phyloP scores from a whole-genome alignment of 2,113 vertebrate genomes.

The Oxygymnocypris stewartii region DNA sequence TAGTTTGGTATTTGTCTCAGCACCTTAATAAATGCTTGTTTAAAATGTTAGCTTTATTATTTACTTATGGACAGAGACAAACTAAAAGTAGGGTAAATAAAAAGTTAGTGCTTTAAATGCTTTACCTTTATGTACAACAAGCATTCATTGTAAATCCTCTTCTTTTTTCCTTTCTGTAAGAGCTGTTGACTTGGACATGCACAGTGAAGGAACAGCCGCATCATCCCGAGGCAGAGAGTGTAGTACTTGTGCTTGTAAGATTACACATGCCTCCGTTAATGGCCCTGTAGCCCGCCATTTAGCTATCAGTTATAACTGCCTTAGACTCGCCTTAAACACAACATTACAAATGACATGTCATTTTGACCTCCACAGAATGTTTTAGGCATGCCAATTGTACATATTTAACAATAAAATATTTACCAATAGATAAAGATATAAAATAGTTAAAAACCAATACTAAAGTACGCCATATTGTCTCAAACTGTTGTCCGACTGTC shows the following conservation, averaged over 20 bases:
- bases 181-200: constrained; percentile 12
- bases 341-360: not conserved
- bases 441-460: not conserved
- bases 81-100: not conserved
- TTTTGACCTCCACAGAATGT: constrained; percentile 30
- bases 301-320: constrained; percentile 20
- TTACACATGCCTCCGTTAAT: constrained; percentile 33
- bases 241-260: constrained; percentile 40
- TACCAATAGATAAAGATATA: not conserved
- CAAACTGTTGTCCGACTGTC: not conserved
- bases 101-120: not conserved
- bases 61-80: not conserved
- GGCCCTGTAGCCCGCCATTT: constrained; percentile 26
- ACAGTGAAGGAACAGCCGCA: constrained; percentile 16
- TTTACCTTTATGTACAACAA: not conserved
- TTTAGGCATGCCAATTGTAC: too few relatives aligned
- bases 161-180: not conserved
- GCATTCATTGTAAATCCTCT: not conserved
- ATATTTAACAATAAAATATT: not conserved
- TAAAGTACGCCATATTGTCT: not conserved
- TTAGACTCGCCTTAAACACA: not conserved
- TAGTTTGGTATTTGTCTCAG: not conserved
- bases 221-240: constrained; percentile 27
- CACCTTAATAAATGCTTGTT: not conserved
- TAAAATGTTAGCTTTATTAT: not conserved